Evolutionary conservation across 2,113 vertebrate genomes (phyloP).

Genomic region (Podiceps cristatus): DNA sequence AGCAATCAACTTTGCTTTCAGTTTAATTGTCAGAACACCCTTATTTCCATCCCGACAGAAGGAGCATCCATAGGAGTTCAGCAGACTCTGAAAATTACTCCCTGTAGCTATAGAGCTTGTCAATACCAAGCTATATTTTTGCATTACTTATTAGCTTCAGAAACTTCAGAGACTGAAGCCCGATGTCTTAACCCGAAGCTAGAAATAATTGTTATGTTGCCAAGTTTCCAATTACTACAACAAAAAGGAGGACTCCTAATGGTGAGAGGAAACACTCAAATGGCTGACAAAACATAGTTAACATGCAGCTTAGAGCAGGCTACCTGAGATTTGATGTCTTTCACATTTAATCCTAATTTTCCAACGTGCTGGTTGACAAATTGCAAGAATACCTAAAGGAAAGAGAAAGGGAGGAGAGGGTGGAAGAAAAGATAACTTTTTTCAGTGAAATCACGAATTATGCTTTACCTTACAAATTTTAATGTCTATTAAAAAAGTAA

Average conservation of each 20-base stretch:
- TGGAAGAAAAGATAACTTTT: not conserved
- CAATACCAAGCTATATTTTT: not conserved
- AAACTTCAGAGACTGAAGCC: not conserved
- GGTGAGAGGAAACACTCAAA: not conserved
- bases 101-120: not conserved
- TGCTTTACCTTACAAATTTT: not conserved
- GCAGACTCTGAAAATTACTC: not conserved
- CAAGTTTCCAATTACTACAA: not conserved
- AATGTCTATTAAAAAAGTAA: not conserved
- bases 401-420: not conserved
- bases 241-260: not conserved
- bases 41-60: not conserved
- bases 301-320: not conserved
- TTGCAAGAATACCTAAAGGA: constrained; percentile 83
- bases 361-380: constrained; percentile 88
- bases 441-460: not conserved
- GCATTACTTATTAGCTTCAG: not conserved
- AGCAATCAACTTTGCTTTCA: not conserved
- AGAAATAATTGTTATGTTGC: not conserved
- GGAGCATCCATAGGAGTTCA: not conserved
- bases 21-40: not conserved
- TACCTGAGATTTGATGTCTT: constrained; percentile 87
- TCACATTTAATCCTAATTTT: constrained; percentile 84
- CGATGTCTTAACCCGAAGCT: not conserved
- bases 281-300: not conserved